phyloP scores from a whole-genome alignment of 2,797 vertebrate species.

The Melanotaenia nigrans region DNA sequence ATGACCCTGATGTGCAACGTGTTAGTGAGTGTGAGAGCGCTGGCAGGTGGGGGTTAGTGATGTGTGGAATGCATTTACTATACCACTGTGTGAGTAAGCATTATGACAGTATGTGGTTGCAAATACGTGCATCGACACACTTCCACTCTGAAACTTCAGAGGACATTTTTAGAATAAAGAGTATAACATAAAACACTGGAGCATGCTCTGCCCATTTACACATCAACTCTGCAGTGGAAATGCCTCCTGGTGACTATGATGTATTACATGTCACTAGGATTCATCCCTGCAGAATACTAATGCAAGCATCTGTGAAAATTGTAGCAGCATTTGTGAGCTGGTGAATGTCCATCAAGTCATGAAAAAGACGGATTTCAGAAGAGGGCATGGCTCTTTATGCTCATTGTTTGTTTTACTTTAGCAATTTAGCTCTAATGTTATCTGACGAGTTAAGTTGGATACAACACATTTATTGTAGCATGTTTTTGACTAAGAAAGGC shows the following conservation, averaged over 20 bases:
- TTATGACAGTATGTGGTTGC: constrained; percentile 27
- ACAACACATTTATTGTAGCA: constrained; percentile 56
- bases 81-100: constrained; percentile 31
- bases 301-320: constrained; percentile 74
- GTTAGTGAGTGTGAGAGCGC: constrained; percentile 39
- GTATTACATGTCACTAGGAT: constrained; percentile 80
- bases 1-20: constrained; percentile 67
- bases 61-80: constrained; percentile 41
- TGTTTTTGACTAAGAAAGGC: constrained; percentile 46
- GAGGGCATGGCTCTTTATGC: constrained; percentile 32
- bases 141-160: constrained; percentile 65
- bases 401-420: constrained; percentile 50
- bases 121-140: constrained; percentile 35
- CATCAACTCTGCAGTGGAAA: constrained; percentile 73
- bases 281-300: constrained; percentile 81
- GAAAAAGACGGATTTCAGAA: constrained; percentile 33
- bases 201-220: constrained; percentile 73
- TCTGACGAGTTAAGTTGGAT: constrained; percentile 41
- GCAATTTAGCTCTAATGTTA: constrained; percentile 40
- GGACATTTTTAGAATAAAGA: constrained; percentile 76
- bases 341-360: constrained; percentile 64
- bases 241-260: constrained; percentile 83
- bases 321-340: constrained; percentile 59
- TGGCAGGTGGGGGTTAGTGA: constrained; percentile 47
- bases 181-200: constrained; percentile 66